These are phyloP conservation scores for Daboia siamensis DNA, from an alignment of 2,113 vertebrate species.

Conservation along the genomic window DNA sequence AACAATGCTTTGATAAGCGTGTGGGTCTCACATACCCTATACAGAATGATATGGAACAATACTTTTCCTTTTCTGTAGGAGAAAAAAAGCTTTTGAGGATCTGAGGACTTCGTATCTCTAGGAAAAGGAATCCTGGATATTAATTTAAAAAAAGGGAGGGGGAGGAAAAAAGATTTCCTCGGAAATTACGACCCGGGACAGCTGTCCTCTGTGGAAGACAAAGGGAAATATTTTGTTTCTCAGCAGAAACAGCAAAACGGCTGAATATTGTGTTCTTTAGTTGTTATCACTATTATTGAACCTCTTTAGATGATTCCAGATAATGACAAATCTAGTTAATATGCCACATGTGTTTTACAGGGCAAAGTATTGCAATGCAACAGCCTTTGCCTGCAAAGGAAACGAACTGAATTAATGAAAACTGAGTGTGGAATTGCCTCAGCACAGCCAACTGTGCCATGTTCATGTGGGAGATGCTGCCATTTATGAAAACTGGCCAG, in stretches of 20 bases:
- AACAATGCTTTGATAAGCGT: not conserved
- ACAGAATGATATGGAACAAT: not conserved
- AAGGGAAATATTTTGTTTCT: not conserved
- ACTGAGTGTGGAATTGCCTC: not conserved
- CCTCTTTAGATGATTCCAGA: not conserved
- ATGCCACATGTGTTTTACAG: not conserved
- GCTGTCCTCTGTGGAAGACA: not conserved
- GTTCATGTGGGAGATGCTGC: conserved; percentile 8
- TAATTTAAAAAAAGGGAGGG: not conserved
- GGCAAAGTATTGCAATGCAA: not conserved
- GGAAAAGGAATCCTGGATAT: not conserved
- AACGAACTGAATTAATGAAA: not conserved
- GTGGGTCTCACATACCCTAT: not conserved
- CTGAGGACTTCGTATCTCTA: not conserved
- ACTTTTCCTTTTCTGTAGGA: not conserved
- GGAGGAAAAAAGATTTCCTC: not conserved
- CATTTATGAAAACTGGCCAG: conserved; percentile 13
- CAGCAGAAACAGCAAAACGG: not conserved
- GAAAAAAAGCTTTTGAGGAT: not conserved
- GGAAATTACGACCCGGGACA: not conserved
- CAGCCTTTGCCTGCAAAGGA: conserved; percentile 4
- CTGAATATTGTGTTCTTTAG: not conserved
- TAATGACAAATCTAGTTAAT: not conserved
- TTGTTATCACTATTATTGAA: not conserved
- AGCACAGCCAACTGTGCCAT: conserved; percentile 13